Conservation (phyloP, 2,888 invertebrate genomes). For the Drosophila picticornis region DNA sequence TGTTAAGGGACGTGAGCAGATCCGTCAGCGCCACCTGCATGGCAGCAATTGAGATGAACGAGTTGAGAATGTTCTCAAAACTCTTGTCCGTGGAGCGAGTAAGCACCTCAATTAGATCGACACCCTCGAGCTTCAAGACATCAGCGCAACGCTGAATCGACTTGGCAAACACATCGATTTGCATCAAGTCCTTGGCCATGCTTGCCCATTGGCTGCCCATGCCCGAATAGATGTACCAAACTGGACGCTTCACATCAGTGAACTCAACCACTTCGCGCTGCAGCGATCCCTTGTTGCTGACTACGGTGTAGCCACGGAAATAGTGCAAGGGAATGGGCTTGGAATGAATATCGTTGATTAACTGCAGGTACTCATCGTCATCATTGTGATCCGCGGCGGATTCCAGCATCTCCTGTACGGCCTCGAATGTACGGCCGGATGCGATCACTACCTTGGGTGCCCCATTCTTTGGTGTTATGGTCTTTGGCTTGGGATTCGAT, state of each 20-base stretch:
- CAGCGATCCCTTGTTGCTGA: slow-evolving; percentile 86
- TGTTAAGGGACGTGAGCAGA: slow-evolving; percentile 90
- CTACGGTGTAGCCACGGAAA: slow-evolving; percentile 92
- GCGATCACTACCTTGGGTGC: slow-evolving; percentile 90
- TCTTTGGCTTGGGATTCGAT: slow-evolving; percentile 90
- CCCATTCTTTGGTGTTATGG: slow-evolving; percentile 86
- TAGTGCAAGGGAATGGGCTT: slow-evolving; percentile 91
- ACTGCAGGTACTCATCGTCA: slow-evolving; percentile 91
- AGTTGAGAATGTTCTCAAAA: slow-evolving; percentile 94
- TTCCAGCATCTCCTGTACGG: slow-evolving; percentile 89
- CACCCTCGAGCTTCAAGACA: slow-evolving; percentile 90
- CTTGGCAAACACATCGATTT: slow-evolving; percentile 92
- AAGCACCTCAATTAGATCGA: slow-evolving; percentile 93
- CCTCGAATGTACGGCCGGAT: slow-evolving; percentile 94
- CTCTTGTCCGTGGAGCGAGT: slow-evolving; percentile 91
- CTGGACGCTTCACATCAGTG: slow-evolving; percentile 89
- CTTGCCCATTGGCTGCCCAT: slow-evolving; percentile 99
- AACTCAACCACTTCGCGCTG: slow-evolving; percentile 86
- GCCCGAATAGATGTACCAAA: slow-evolving; percentile 98
- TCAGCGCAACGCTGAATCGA: slow-evolving; percentile 92
- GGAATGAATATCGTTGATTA: slow-evolving; percentile 91
- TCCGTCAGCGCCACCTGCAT: slow-evolving; percentile 99
- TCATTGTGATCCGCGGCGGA: slow-evolving; percentile 87
- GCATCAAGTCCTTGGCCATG: slow-evolving; percentile 95
- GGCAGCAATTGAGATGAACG: slow-evolving; percentile 97